Evolutionary conservation across 1,140 invertebrate genomes (phyloP).

Genomic region (Nasonia vitripennis): DNA sequence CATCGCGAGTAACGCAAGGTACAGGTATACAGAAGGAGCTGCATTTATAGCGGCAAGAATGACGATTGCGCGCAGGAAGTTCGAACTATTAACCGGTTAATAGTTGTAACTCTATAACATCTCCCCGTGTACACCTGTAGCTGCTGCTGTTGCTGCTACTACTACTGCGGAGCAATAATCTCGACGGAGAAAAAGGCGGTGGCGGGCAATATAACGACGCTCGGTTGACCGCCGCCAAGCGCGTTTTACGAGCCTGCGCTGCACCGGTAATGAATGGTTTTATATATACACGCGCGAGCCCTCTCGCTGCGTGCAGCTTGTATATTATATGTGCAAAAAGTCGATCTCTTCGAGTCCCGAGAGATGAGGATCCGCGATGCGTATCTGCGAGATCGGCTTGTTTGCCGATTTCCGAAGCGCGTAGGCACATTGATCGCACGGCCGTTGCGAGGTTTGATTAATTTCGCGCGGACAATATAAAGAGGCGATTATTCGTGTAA

Average conservation of each 20-base stretch:
- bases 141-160: background rate
- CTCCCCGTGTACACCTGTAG: background rate
- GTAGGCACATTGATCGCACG: background rate
- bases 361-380: too few species aligned
- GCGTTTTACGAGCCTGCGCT: background rate
- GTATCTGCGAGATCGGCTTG: too few species aligned
- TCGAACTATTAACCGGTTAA: conserved; percentile 27
- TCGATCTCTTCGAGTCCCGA: background rate
- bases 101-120: conserved; percentile 27
- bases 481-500: background rate
- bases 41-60: background rate
- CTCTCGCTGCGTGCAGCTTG: background rate
- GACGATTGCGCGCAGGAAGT: conserved; percentile 18
- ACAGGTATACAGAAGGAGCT: background rate
- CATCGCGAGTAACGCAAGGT: background rate
- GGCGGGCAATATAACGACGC: background rate
- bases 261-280: conserved; percentile 3
- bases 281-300: background rate
- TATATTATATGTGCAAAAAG: conserved; percentile 1
- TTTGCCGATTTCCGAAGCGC: background rate
- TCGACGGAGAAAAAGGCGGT: background rate
- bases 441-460: too few species aligned
- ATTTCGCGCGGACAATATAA: too few species aligned
- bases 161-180: background rate
- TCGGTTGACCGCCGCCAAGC: background rate